A percentile compares a stretch with the other conserved stretches of the same genome.
These are phyloP conservation scores for Elegia similella DNA, from an alignment of 2,888 invertebrate genomes.

Conservation along the genomic window DNA sequence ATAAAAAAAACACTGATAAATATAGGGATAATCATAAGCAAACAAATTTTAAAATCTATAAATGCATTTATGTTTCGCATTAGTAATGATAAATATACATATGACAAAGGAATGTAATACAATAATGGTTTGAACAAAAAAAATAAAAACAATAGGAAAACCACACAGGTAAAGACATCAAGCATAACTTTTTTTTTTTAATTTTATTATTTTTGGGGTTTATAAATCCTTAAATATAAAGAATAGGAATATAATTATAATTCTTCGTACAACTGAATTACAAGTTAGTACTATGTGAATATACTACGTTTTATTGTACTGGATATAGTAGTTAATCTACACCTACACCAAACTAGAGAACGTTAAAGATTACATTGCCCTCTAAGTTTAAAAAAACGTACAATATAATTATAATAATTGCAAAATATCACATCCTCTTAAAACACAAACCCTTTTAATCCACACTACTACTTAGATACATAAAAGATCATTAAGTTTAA, in stretches of 20 bases:
- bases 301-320: neutral
- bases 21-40: neutral
- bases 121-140: neutral
- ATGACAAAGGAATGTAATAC: neutral
- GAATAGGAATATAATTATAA: neutral
- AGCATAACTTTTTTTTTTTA: neutral
- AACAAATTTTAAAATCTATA: neutral
- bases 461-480: no score
- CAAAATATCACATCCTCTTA: constrained; percentile 10
- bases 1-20: neutral
- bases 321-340: neutral
- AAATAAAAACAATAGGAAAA: neutral
- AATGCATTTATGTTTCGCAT: neutral
- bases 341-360: constrained; percentile 8
- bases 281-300: neutral
- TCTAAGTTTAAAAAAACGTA: constrained; percentile 9
- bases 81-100: neutral
- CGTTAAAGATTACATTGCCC: neutral
- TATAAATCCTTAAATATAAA: neutral
- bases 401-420: constrained; percentile 18
- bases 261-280: neutral
- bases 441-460: no score
- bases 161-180: neutral
- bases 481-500: no score
- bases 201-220: neutral